Percentiles rank a stretch among this genome's conserved stretches.
Evolutionary conservation across 1,140 invertebrate species (phyloP).

Genomic region (Euglossa dilemma): DNA sequence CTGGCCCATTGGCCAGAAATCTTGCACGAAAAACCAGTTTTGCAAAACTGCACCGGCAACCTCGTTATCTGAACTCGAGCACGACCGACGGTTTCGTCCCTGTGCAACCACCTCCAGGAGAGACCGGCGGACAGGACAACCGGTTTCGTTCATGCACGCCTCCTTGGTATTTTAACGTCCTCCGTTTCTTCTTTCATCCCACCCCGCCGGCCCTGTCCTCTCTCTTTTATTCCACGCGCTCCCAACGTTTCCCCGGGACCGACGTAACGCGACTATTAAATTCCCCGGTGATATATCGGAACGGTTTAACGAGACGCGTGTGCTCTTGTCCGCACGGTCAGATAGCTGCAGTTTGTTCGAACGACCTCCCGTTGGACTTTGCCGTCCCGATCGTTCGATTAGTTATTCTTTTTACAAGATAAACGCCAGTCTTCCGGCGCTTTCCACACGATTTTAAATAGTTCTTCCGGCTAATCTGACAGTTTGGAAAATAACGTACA

Average conservation of each 20-base stretch:
- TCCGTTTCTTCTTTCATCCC: slow-evolving; percentile 32
- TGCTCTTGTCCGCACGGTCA: not conserved
- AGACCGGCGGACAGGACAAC: slow-evolving; percentile 34
- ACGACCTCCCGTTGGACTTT: too few species aligned
- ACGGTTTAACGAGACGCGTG: not conserved
- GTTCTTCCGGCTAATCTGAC: too few species aligned
- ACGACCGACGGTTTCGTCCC: slow-evolving; percentile 54
- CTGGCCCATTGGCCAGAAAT: slow-evolving; percentile 51
- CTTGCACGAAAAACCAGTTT: slow-evolving; percentile 60
- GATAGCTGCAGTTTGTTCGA: not conserved
- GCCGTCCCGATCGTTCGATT: too few species aligned
- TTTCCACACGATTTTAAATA: too few species aligned
- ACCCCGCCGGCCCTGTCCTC: not conserved
- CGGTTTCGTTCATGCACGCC: slow-evolving; percentile 65
- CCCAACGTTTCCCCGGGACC: slow-evolving; percentile 5
- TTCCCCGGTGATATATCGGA: not conserved
- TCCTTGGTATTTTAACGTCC: slow-evolving; percentile 54
- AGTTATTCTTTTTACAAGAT: too few species aligned
- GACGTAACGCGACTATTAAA: slow-evolving; percentile 18
- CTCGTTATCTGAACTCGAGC: slow-evolving; percentile 69
- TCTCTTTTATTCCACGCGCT: not conserved
- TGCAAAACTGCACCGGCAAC: slow-evolving; percentile 63
- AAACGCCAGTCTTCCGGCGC: too few species aligned
- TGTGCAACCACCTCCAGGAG: slow-evolving; percentile 1
- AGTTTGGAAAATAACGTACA: too few species aligned